Evolutionary conservation across 2,113 vertebrate genomes (phyloP).

Genomic region (Clarias magur): DNA sequence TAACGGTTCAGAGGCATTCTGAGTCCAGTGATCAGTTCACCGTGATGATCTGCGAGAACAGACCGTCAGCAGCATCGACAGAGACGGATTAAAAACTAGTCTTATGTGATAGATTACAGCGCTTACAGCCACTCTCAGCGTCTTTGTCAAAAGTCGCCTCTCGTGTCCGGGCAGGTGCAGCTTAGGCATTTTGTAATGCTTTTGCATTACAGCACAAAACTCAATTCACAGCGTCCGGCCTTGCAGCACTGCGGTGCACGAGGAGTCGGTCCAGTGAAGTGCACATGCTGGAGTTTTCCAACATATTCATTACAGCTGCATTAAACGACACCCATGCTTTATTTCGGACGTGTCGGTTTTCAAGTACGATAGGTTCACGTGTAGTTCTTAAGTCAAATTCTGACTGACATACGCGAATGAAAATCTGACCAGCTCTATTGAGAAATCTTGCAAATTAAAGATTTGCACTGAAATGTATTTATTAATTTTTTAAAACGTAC

Average conservation of each 20-base stretch:
- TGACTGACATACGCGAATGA: not conserved
- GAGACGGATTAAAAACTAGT: conserved; percentile 6
- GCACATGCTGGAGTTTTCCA: not conserved
- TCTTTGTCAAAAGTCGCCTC: not conserved
- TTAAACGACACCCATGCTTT: not conserved
- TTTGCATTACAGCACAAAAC: not conserved
- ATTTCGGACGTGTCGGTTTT: not conserved
- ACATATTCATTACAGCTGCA: not conserved
- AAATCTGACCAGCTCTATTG: not conserved
- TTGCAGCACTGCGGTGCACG: not conserved
- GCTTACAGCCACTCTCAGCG: not conserved
- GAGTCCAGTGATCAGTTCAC: conserved; percentile 41
- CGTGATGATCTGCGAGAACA: conserved; percentile 48
- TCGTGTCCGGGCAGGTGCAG: not conserved
- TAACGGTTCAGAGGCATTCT: not conserved
- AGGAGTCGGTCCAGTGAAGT: not conserved
- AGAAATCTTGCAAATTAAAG: not conserved
- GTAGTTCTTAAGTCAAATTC: not conserved
- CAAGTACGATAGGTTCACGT: not conserved
- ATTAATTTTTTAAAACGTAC: no score
- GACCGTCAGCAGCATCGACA: conserved; percentile 16
- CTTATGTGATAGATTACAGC: not conserved
- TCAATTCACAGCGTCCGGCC: not conserved
- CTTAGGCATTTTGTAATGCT: not conserved
- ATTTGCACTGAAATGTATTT: not conserved